These are phyloP conservation scores for Pilophorus perplexus DNA, from an alignment of 2,888 invertebrate genomes.

Conservation along the genomic window DNA sequence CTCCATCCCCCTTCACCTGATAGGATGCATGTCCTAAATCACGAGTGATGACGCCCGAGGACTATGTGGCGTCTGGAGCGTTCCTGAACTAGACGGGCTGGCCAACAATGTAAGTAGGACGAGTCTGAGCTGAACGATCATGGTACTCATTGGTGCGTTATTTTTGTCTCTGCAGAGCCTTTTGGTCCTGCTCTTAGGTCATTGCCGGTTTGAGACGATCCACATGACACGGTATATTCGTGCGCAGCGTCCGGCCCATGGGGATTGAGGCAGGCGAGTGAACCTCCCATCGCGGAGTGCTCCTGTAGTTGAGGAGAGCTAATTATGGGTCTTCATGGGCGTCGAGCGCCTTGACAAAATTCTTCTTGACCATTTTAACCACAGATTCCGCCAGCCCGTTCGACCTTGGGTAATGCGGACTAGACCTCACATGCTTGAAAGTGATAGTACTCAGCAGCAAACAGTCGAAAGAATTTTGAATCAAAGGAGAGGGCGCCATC, in stretches of 20 bases:
- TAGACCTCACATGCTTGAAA: conserved; percentile 45
- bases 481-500: conserved; percentile 46
- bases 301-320: conserved; percentile 19
- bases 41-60: background rate
- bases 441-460: conserved; percentile 47
- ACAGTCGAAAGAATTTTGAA: conserved; percentile 45
- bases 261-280: conserved; percentile 6
- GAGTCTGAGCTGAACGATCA: background rate
- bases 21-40: too few relatives aligned
- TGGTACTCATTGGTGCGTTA: background rate
- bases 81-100: conserved; percentile 1
- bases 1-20: background rate
- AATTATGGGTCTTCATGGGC: too few relatives aligned
- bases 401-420: conserved; percentile 48
- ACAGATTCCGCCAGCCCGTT: too few relatives aligned
- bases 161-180: conserved; percentile 1
- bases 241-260: too few relatives aligned
- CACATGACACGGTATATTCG: too few relatives aligned
- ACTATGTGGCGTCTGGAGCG: background rate
- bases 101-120: background rate
- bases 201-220: too few relatives aligned
- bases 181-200: too few relatives aligned
- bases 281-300: background rate
- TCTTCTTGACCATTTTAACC: conserved; percentile 38
- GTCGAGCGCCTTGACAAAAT: conserved; percentile 19